A percentile compares a stretch with the other conserved stretches of the same genome.
Evolutionary conservation across 2,888 invertebrate species (phyloP).

Genomic region (Atherix ibis): DNA sequence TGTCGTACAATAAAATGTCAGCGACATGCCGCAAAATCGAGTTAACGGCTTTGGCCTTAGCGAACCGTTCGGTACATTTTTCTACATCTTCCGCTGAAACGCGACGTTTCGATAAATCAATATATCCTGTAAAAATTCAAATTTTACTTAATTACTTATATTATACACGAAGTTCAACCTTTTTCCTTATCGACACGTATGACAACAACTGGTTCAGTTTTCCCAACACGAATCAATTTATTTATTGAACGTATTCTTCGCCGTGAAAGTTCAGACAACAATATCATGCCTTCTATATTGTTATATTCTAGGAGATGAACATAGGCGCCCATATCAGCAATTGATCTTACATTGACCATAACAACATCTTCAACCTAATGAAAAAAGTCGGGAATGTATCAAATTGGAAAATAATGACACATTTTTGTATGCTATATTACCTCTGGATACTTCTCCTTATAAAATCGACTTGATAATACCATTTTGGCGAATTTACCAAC

Average conservation of each 20-base stretch:
- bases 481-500: no score
- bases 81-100: constrained; percentile 96
- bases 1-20: constrained; percentile 79
- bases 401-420: background rate
- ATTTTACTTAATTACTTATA: background rate
- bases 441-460: constrained; percentile 93
- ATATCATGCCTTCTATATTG: constrained; percentile 98
- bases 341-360: constrained; percentile 95
- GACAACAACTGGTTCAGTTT: constrained; percentile 97
- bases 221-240: constrained; percentile 95
- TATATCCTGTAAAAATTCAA: constrained; percentile 55
- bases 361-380: constrained; percentile 85
- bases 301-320: constrained; percentile 96
- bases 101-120: constrained; percentile 96
- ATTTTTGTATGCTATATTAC: constrained; percentile 7
- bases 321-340: constrained; percentile 99
- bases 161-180: constrained; percentile 38
- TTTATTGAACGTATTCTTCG: constrained; percentile 98
- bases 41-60: constrained; percentile 96
- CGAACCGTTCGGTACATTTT: constrained; percentile 95
- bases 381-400: background rate
- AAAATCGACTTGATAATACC: constrained; percentile 92
- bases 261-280: constrained; percentile 92
- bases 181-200: constrained; percentile 99
- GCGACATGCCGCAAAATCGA: constrained; percentile 96